Conservation (phyloP, 2,113 vertebrate species). For the Paradoxurus hermaphroditus region DNA sequence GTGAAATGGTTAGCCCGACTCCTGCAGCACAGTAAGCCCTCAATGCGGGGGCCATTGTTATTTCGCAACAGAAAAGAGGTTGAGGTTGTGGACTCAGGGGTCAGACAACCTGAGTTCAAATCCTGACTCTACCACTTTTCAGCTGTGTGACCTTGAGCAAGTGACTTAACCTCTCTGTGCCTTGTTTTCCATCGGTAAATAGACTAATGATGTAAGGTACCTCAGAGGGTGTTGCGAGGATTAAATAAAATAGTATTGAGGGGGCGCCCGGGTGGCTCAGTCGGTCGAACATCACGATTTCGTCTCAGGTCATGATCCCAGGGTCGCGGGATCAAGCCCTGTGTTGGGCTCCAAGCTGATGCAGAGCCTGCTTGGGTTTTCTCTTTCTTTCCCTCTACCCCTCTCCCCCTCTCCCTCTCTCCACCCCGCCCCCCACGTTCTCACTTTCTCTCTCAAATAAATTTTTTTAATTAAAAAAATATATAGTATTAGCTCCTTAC, state of each 20-base stretch:
- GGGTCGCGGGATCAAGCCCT: no score
- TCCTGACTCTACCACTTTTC: background rate
- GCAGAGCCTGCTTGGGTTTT: no score
- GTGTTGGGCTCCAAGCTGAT: no score
- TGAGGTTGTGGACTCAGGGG: background rate
- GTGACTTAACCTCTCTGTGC: background rate
- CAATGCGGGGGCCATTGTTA: background rate
- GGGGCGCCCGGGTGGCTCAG: no score
- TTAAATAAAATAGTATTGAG: background rate
- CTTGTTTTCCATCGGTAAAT: background rate
- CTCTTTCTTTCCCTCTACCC: no score
- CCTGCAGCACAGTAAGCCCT: background rate
- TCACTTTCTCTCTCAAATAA: no score
- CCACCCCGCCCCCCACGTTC: no score
- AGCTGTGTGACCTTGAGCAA: background rate
- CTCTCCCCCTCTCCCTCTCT: no score
- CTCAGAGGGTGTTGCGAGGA: background rate
- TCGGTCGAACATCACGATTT: no score
- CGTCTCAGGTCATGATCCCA: no score
- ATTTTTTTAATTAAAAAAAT: background rate
- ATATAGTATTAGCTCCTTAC: background rate
- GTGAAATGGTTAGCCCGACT: background rate
- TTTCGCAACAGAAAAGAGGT: background rate
- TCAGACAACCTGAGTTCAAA: background rate
- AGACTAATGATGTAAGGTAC: background rate